A percentile compares a stretch with the other conserved stretches of the same genome.
Conservation (phyloP, 2,113 vertebrate species). For the Myanophis thanlyinensis region DNA sequence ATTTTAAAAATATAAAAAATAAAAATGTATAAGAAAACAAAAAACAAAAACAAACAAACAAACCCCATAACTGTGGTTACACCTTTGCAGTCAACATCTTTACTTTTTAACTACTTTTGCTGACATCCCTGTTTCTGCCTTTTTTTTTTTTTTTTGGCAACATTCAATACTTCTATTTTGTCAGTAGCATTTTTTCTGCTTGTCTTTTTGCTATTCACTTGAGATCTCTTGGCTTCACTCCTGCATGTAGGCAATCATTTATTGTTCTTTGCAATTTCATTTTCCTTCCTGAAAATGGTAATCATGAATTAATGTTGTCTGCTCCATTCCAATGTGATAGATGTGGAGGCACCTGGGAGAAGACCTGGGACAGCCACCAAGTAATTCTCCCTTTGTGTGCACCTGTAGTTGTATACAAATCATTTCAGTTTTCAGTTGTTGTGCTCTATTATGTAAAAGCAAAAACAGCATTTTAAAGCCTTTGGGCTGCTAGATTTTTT, state of each 20-base stretch:
- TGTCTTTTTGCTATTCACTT: neutral
- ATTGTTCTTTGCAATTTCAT: conserved; percentile 1
- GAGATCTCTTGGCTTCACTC: neutral
- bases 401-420: neutral
- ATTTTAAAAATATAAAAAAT: no score
- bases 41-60: no score
- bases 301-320: neutral
- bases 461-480: neutral
- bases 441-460: neutral
- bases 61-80: neutral
- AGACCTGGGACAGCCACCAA: conserved; percentile 5
- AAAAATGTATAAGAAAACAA: no score
- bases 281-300: conserved; percentile 22
- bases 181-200: neutral
- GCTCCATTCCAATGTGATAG: neutral
- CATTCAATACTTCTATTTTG: neutral
- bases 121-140: neutral
- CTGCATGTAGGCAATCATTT: neutral
- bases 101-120: neutral
- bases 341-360: neutral
- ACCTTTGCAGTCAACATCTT: neutral
- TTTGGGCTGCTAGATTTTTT: conserved; percentile 7
- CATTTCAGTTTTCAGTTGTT: neutral
- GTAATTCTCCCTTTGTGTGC: neutral
- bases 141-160: neutral